Evolutionary conservation across 2,113 vertebrate genomes (phyloP).

Genomic region (Phyllostomus discolor): DNA sequence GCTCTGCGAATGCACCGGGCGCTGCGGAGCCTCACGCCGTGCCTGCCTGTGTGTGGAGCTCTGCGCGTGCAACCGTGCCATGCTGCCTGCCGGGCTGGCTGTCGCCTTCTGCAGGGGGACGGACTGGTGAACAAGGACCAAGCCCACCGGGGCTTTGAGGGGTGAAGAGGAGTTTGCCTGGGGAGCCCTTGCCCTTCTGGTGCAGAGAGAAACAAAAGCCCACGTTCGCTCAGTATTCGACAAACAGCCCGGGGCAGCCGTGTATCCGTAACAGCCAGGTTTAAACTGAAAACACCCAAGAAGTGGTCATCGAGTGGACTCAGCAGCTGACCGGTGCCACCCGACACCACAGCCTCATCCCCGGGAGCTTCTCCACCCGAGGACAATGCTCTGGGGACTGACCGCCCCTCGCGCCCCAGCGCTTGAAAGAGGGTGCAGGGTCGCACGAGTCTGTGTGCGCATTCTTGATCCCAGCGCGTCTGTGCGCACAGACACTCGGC

Average conservation of each 20-base stretch:
- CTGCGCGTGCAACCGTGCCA: neutral
- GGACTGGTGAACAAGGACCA: neutral
- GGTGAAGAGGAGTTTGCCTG: neutral
- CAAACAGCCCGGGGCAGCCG: neutral
- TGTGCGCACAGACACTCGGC: rapidly evolving
- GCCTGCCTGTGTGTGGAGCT: neutral
- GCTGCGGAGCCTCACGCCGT: rapidly evolving
- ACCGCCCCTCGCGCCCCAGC: too few species aligned
- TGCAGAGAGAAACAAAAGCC: neutral
- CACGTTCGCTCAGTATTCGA: neutral
- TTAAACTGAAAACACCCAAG: neutral
- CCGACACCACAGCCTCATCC: neutral
- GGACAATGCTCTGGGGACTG: neutral
- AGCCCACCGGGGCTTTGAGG: neutral
- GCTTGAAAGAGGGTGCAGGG: rapidly evolving
- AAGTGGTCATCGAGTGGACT: rapidly evolving
- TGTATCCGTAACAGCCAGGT: neutral
- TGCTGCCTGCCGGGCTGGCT: rapidly evolving
- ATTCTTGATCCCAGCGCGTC: rapidly evolving
- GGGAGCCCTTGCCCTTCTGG: neutral
- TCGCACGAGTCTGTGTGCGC: rapidly evolving
- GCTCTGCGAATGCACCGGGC: neutral
- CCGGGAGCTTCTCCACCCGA: neutral
- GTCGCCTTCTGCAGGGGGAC: neutral
- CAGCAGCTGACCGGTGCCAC: neutral